These are phyloP conservation scores for Labia minor DNA, from an alignment of 2,888 invertebrate species.

Conservation along the genomic window DNA sequence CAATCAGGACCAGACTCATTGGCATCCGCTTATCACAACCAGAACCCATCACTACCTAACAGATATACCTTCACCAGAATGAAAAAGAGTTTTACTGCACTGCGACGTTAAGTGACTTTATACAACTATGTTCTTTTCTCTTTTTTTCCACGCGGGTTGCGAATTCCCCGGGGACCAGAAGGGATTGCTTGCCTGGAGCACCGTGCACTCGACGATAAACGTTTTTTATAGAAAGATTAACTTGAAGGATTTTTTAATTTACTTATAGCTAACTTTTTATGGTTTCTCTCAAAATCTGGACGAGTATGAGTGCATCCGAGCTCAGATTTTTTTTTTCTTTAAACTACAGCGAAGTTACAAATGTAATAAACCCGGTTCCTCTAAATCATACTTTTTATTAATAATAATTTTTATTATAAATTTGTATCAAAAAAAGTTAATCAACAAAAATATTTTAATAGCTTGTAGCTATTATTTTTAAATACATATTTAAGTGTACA, in stretches of 20 bases:
- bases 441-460: too few species aligned
- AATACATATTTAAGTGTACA: too few species aligned
- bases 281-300: constrained; percentile 13
- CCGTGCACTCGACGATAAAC: constrained; percentile 13
- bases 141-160: background rate
- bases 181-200: background rate
- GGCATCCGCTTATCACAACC: background rate
- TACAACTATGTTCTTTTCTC: background rate
- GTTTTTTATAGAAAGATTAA: constrained; percentile 13
- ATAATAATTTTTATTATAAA: background rate
- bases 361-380: background rate
- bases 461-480: too few species aligned
- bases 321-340: background rate
- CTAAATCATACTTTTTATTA: background rate
- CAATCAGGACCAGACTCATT: background rate
- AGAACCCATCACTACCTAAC: background rate
- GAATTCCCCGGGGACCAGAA: constrained; percentile 13
- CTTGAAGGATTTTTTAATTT: constrained; percentile 13
- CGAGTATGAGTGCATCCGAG: background rate
- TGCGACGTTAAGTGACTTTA: constrained; percentile 13
- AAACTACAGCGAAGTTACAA: background rate
- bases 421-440: too few species aligned
- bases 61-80: background rate
- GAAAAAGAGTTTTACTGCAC: constrained; percentile 7
- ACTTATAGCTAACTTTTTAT: constrained; percentile 13